These are phyloP conservation scores for Macropodus opercularis DNA, from an alignment of 2,797 vertebrate genomes.

Conservation along the genomic window DNA sequence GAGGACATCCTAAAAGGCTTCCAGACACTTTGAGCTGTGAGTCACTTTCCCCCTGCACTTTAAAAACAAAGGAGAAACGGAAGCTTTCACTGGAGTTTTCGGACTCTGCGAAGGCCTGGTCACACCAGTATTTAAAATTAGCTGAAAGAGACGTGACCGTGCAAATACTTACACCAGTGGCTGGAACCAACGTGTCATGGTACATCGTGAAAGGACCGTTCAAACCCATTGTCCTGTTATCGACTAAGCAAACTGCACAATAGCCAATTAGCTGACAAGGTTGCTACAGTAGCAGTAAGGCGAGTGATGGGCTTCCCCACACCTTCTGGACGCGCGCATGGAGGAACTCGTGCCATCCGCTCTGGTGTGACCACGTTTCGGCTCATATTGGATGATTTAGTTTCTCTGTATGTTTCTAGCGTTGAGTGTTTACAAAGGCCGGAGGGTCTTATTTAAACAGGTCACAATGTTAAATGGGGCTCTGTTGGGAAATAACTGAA, in stretches of 20 bases:
- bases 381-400: conserved; percentile 3
- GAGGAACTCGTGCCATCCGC: no score
- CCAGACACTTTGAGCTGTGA: conserved; percentile 16
- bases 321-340: not conserved
- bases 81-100: conserved; percentile 4
- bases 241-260: no score
- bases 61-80: conserved; percentile 17
- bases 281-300: no score
- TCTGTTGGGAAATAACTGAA: not conserved
- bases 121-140: not conserved
- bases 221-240: not conserved
- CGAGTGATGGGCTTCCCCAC: no score
- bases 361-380: conserved; percentile 6
- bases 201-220: not conserved
- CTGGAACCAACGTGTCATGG: no score
- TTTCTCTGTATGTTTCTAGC: conserved; percentile 5
- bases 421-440: conserved; percentile 3
- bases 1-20: conserved; percentile 1
- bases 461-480: not conserved
- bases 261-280: no score
- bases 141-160: no score
- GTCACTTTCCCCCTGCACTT: conserved; percentile 26
- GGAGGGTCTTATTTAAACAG: not conserved
- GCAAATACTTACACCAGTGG: no score
- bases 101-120: conserved; percentile 1